Base-by-base conservation (phyloP, 2,113 vertebrate species). In the Cheirogaleus medius region DNA sequence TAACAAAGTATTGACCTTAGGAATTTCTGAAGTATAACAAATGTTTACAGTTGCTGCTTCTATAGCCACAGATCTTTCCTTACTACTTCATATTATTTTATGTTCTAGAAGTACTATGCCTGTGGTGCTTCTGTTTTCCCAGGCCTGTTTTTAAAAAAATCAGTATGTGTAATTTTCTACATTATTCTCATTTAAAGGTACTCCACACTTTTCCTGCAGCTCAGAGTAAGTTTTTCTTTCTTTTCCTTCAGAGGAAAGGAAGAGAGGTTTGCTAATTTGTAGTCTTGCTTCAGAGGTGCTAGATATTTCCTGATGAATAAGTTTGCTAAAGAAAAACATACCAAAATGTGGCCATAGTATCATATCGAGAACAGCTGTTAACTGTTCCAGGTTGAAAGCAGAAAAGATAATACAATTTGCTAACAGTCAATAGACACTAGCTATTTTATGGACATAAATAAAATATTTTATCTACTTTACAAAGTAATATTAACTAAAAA, bases 381-480 rank as follows among this genome's bases (percentile, higher is more conserved):
- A 88, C 27, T 27, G 39, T 97, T 94, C 32, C 32, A 63, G 64
- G 14, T 87, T 87, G 32, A 82, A 58, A 92, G 5, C 52, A 90
- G 69, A 77, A 94, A 85, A 1, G 17, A 66, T 71, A 97, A 89
- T 52, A 89, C 34, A 85, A 89, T 82, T 42, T 87, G 73, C 69
- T 92, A 93, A 86, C 4, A 92, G 68, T 90, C 94, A 89, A 77
- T 12, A 85, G 91, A 69, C 25, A 95, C 87, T 95, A 92, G 27
- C n/a, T 87, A 60, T 52, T 94, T 92, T 94, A 90, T 77, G 10
- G 25, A 78, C 66, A 71, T 58, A 88, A 92, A 49, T 58, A 88
- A 96, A 96, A 90, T 78, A 96, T 77, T 96, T 97, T 66, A 90
- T 60, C 84, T 90, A 84, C 12, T 94, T 95, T 90, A 97, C 42